Conservation (phyloP, 1,140 invertebrate genomes). For the Dufourea novaeangliae region DNA sequence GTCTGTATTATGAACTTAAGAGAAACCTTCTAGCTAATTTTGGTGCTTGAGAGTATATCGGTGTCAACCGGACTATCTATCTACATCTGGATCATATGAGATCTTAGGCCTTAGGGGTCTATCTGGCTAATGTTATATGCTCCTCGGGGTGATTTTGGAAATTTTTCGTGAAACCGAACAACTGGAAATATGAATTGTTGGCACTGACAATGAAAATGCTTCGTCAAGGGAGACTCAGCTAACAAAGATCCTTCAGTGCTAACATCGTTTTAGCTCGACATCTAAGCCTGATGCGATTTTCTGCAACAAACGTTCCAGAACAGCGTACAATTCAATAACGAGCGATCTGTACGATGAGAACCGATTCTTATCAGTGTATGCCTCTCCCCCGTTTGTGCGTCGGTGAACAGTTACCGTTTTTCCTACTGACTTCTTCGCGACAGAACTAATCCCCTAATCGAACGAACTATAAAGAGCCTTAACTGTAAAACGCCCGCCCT, state of each 20-base stretch:
- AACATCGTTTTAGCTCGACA: background rate
- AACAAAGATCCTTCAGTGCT: too few species aligned
- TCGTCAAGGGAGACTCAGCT: too few species aligned
- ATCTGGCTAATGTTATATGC: too few species aligned
- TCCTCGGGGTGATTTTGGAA: too few species aligned
- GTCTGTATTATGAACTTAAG: too few species aligned
- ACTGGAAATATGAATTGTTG: background rate
- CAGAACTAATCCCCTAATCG: conserved; percentile 76
- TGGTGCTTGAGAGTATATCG: background rate
- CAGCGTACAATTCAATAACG: conserved; percentile 33
- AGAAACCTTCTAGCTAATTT: background rate
- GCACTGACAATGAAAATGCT: too few species aligned
- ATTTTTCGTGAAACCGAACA: background rate
- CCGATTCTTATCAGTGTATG: conserved; percentile 11
- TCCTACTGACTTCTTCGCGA: conserved; percentile 41
- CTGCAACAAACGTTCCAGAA: background rate
- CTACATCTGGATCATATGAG: conserved; percentile 3
- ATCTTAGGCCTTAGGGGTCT: conserved; percentile 2
- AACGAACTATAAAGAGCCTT: conserved; percentile 79
- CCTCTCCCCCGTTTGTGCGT: background rate
- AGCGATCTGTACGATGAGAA: conserved; percentile 20
- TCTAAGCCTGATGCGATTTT: background rate
- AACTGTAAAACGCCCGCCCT: conserved; percentile 80
- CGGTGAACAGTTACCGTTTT: background rate
- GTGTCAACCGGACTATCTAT: background rate